Conservation (phyloP, 2,797 vertebrate genomes). For the Coregonus suidteri region DNA sequence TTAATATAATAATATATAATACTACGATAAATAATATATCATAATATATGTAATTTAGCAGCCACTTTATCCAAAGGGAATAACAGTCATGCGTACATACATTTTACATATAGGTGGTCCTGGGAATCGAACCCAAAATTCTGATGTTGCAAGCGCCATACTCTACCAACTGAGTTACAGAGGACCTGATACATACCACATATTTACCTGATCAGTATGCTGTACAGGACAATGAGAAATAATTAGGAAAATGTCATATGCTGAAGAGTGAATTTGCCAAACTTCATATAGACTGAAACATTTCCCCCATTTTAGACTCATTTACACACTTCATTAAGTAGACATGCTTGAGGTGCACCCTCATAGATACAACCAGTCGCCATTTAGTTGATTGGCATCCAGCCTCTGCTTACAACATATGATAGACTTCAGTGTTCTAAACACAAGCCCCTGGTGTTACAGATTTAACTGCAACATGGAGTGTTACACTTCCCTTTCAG, state of each 20-base stretch:
- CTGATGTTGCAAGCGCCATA: too few species aligned
- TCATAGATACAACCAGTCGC: not conserved
- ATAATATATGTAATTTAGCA: too few species aligned
- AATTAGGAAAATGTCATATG: not conserved
- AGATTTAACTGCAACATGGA: not conserved
- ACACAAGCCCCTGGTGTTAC: not conserved
- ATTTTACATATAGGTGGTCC: too few species aligned
- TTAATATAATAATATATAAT: too few species aligned
- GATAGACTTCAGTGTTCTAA: not conserved
- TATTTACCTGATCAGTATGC: not conserved
- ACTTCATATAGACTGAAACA: not conserved
- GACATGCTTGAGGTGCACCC: not conserved
- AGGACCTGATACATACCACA: not conserved
- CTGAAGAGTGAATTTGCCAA: not conserved
- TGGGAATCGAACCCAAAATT: too few species aligned
- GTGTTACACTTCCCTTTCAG: not conserved
- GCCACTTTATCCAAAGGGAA: too few species aligned
- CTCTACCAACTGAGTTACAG: not conserved
- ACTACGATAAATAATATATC: too few species aligned
- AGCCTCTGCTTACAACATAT: not conserved
- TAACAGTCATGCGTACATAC: too few species aligned
- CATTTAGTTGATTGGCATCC: slow-evolving; percentile 1
- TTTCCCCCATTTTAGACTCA: not conserved
- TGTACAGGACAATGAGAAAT: not conserved
- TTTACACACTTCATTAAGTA: not conserved